Evolutionary conservation across 30 jellyfish, hydroid and myxozoan species (phyloP).

Genomic region (Kudoa iwatai): DNA sequence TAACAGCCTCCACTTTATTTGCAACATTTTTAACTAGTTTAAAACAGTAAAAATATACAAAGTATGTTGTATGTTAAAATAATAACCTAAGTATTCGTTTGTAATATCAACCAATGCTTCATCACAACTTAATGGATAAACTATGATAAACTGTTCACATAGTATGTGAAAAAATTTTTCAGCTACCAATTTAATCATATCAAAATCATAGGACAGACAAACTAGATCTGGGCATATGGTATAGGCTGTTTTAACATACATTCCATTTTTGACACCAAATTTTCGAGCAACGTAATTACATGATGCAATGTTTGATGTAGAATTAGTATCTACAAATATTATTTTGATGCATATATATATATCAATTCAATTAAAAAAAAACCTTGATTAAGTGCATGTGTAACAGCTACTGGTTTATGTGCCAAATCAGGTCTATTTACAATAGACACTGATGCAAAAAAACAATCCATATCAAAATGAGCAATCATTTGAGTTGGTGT

Average conservation of each 20-base stretch:
- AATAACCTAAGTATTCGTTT: no score
- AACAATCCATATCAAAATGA: slow-evolving; percentile 78
- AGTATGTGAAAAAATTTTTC: slow-evolving; percentile 31
- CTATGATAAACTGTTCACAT: slow-evolving; percentile 13
- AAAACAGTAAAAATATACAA: neutral
- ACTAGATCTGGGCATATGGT: slow-evolving; percentile 19
- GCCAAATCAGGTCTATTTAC: slow-evolving; percentile 17
- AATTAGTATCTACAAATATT: neutral
- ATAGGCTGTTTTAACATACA: slow-evolving; percentile 29
- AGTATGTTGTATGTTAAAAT: no score
- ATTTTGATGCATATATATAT: neutral
- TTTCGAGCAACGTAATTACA: slow-evolving; percentile 82
- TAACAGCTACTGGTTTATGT: slow-evolving; percentile 68
- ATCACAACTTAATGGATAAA: slow-evolving; percentile 85
- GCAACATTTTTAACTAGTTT: slow-evolving; percentile 5
- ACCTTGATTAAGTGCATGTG: slow-evolving; percentile 31
- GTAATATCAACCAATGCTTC: slow-evolving; percentile 60
- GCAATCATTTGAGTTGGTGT: slow-evolving; percentile 2
- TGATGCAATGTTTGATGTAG: slow-evolving; percentile 40
- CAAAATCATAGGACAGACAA: slow-evolving; percentile 66
- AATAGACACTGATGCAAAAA: slow-evolving; percentile 65
- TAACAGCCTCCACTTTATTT: slow-evolving; percentile 11
- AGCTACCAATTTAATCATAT: slow-evolving; percentile 39
- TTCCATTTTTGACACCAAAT: slow-evolving; percentile 52
- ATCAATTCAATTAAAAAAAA: neutral